Evolutionary conservation across 2,888 invertebrate species (phyloP).

Genomic region (Clepsis dumicolana): DNA sequence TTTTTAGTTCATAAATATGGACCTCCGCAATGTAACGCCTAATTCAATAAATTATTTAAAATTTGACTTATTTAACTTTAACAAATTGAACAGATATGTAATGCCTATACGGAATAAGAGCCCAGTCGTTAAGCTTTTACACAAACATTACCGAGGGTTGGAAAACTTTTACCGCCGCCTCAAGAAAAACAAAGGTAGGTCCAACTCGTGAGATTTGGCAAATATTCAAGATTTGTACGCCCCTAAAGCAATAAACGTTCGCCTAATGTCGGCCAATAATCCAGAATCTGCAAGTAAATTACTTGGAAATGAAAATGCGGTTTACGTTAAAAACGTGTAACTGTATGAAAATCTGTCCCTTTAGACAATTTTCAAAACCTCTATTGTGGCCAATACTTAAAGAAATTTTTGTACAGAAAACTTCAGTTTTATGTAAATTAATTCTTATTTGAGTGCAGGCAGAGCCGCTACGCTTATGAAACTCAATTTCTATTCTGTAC

Average conservation of each 20-base stretch:
- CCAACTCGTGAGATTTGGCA: constrained; percentile 68
- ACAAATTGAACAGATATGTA: constrained; percentile 15
- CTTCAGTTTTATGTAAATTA: not conserved
- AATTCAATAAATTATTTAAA: too few relatives aligned
- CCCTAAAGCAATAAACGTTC: constrained; percentile 47
- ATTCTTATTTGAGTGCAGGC: not conserved
- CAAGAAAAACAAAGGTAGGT: constrained; percentile 82
- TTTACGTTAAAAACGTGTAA: not conserved
- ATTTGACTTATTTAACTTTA: not conserved
- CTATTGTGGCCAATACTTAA: not conserved
- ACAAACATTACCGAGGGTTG: constrained; percentile 76
- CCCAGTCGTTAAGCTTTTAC: constrained; percentile 62
- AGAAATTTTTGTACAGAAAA: not conserved
- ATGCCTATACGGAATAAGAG: constrained; percentile 24
- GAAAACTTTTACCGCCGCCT: constrained; percentile 66
- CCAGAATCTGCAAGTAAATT: constrained; percentile 38
- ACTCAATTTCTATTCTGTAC: too few relatives aligned
- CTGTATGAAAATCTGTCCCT: not conserved
- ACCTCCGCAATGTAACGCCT: too few relatives aligned
- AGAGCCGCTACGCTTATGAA: not conserved
- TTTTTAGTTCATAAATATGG: too few relatives aligned
- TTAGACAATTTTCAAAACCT: not conserved
- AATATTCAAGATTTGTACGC: constrained; percentile 64
- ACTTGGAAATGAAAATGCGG: constrained; percentile 20
- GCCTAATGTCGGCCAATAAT: constrained; percentile 67